phyloP scores from a whole-genome alignment of 1,140 invertebrate species.

The Diorhabda elongata region DNA sequence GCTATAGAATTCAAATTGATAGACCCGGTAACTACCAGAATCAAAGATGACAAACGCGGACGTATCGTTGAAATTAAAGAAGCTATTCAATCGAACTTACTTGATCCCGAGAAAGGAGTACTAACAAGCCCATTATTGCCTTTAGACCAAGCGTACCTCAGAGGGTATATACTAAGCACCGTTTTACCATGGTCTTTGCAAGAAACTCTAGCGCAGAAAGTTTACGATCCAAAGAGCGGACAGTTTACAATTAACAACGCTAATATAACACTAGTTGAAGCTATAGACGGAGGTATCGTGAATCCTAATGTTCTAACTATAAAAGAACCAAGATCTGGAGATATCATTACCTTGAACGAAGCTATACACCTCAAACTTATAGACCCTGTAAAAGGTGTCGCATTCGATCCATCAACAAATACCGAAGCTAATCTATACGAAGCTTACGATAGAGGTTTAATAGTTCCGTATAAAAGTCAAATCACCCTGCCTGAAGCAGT shows the following conservation, averaged over 20 bases:
- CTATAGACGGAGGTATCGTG: conserved; percentile 70
- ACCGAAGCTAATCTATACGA: conserved; percentile 71
- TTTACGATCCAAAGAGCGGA: conserved; percentile 74
- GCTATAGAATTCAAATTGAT: conserved; percentile 69
- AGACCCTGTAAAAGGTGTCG: conserved; percentile 73
- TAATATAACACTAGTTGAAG: conserved; percentile 70
- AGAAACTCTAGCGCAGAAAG: conserved; percentile 77
- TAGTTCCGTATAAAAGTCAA: conserved; percentile 75
- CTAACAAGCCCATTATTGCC: conserved; percentile 66
- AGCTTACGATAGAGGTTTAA: conserved; percentile 74
- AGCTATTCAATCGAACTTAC: conserved; percentile 62
- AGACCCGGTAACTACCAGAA: conserved; percentile 63
- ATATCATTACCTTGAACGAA: conserved; percentile 74
- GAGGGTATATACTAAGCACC: conserved; percentile 71
- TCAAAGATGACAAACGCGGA: conserved; percentile 70
- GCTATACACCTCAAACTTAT: conserved; percentile 78
- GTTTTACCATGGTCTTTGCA: conserved; percentile 76
- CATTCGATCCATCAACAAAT: conserved; percentile 70
- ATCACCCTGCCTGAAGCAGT: conserved; percentile 82
- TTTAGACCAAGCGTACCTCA: conserved; percentile 71
- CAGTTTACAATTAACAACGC: conserved; percentile 69
- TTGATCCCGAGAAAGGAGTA: conserved; percentile 67
- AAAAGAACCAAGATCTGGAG: conserved; percentile 71
- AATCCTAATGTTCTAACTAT: conserved; percentile 76
- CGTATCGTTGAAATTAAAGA: conserved; percentile 62